Evolutionary conservation across 2,797 vertebrate genomes (phyloP).

Genomic region (Smutsia temminckii): DNA sequence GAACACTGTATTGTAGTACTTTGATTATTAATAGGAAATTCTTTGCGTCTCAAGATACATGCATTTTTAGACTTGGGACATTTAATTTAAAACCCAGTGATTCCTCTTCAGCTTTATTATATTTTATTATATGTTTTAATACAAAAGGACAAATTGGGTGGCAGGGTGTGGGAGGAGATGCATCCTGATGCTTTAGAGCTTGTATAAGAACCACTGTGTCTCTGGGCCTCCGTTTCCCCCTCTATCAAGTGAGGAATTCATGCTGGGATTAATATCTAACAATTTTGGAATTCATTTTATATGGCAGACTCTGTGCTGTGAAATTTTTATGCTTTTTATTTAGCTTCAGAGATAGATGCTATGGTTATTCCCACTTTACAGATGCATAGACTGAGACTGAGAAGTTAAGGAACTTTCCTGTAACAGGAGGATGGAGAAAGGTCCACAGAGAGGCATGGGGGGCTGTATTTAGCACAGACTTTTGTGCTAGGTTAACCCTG

Average conservation of each 20-base stretch:
- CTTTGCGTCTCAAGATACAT: neutral
- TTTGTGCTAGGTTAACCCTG: neutral
- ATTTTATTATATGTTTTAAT: neutral
- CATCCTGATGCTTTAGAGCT: neutral
- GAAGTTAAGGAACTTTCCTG: neutral
- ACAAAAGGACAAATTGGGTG: neutral
- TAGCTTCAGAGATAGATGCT: neutral
- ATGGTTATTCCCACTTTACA: neutral
- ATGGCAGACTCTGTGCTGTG: neutral
- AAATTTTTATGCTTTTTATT: neutral
- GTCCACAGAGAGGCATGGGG: accelerated
- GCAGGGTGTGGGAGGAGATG: neutral
- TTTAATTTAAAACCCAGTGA: neutral
- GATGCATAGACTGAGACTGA: neutral
- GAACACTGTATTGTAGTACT: neutral
- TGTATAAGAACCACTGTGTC: neutral
- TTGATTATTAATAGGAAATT: neutral
- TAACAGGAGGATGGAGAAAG: neutral
- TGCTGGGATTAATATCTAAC: neutral
- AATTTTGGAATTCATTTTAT: neutral
- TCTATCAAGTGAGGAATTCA: neutral
- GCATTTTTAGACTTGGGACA: neutral
- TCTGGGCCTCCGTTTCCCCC: neutral
- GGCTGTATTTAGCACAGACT: neutral
- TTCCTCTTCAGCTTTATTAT: neutral